Evolutionary conservation across 2,113 vertebrate species (phyloP), one percentile per base, ranked within the genome.

Genomic region (Planiliza haematocheilus): DNA sequence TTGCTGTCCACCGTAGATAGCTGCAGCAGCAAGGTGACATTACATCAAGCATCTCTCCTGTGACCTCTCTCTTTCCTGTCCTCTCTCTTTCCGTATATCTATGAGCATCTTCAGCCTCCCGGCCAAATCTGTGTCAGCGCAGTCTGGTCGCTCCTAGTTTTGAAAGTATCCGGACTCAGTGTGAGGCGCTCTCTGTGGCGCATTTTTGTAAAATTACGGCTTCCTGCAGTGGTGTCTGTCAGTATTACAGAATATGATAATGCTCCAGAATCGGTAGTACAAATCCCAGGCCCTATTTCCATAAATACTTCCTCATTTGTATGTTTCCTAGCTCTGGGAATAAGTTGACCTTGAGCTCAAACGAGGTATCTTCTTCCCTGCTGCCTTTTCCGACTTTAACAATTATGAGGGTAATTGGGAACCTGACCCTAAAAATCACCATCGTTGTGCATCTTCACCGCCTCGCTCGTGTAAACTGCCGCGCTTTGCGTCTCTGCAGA

Each of bases 401-500:
- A 88, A 88, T 82, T 64, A 79, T 43, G 59, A 85, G 86, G 74
- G 77, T 91, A 89, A 89, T 87, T 91, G 81, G 80, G 58, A 84
- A 81, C 69, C 60, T 88, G 79, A 86, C 84, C 81, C 80, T 18
- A 56, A 73, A 81, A 56, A 20, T 52, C 51, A 74, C 63, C 70
- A 55, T 68, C 18, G 14, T 14, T n/a, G 56, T n/a, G 48, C 82
- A 61, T 63, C 59, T 74, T 74, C 24, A 20, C 59, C 24, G 42
- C 52, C 7, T 36, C n/a, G 30, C 52, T 53, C n/a, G 43, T 68
- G 59, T 58, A 81, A 88, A 81, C 58, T 14, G 16, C 70, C 34
- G 65, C 49, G 56, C 42, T 38, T 9, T 74, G 37, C n/a, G 37
- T n/a, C 14, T 82, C 63, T 70, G 39, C 86, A 99, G 98, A 99